Evolutionary conservation across 2,888 invertebrate genomes (phyloP).

Genomic region (Stictocephala bisonia): DNA sequence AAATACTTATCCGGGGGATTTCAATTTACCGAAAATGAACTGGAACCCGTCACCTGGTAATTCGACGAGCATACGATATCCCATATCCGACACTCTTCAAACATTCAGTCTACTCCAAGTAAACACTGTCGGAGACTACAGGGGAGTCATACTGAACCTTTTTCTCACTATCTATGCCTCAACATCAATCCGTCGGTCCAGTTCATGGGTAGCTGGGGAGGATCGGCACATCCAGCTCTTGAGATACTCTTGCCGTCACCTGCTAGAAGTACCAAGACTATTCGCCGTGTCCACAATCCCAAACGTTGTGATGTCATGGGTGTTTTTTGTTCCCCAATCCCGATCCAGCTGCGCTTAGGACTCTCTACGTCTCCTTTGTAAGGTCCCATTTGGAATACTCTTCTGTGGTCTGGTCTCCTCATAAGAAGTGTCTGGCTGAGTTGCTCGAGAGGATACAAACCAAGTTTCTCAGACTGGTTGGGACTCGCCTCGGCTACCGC

Average conservation of each 20-base stretch:
- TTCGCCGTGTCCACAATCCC: neutral
- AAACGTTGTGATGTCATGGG: neutral
- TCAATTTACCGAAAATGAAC: slow-evolving; percentile 2
- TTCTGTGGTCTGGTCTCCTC: neutral
- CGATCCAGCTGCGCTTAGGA: too few species aligned
- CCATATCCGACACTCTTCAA: neutral
- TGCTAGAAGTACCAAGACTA: neutral
- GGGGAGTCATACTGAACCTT: neutral
- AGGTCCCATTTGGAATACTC: neutral
- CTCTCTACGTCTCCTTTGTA: neutral
- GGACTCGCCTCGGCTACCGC: neutral
- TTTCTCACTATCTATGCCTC: neutral
- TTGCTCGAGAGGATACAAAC: neutral
- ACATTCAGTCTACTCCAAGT: neutral
- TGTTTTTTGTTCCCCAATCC: too few species aligned
- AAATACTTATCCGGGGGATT: neutral
- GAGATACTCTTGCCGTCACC: neutral
- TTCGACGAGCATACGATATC: neutral
- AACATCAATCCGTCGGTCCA: neutral
- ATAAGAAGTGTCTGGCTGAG: neutral
- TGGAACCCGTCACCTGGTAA: neutral
- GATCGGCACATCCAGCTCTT: slow-evolving; percentile 2
- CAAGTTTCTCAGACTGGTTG: neutral
- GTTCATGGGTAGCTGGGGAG: neutral
- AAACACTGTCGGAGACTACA: neutral